A percentile compares a stretch with the other conserved stretches of the same genome.
phyloP scores from a whole-genome alignment of 1,140 invertebrate genomes.

The Hermatobates lingyangjiaoensis region DNA sequence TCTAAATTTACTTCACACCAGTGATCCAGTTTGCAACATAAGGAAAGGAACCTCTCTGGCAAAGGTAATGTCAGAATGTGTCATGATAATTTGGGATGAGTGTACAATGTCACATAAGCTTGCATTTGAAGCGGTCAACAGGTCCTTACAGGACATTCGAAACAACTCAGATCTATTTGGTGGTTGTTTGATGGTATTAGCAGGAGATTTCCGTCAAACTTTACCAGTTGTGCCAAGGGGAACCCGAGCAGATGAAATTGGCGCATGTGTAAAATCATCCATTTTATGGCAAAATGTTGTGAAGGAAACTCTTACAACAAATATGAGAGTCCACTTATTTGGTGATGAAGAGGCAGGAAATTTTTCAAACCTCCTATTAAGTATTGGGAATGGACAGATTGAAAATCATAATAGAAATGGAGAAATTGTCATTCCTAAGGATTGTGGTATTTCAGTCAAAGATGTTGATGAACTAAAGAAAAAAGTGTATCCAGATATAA shows the following conservation, averaged over 20 bases:
- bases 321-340: constrained; percentile 6
- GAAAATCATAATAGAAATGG: not conserved
- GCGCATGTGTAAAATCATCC: constrained; percentile 7
- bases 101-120: constrained; percentile 22
- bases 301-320: constrained; percentile 1
- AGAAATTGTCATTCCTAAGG: not conserved
- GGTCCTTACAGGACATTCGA: constrained; percentile 20
- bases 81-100: constrained; percentile 24
- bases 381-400: constrained; percentile 3
- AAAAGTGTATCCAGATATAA: constrained; percentile 1
- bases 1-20: not conserved
- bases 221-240: not conserved
- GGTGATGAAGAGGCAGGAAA: not conserved
- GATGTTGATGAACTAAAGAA: not conserved
- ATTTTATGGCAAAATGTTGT: constrained; percentile 4
- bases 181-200: constrained; percentile 6
- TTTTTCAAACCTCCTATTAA: constrained; percentile 5
- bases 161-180: constrained; percentile 19
- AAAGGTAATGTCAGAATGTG: constrained; percentile 16
- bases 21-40: constrained; percentile 22
- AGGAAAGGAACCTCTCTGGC: constrained; percentile 13
- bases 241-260: constrained; percentile 7
- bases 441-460: not conserved
- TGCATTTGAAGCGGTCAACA: constrained; percentile 20
- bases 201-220: constrained; percentile 6